Base-by-base conservation (phyloP, 2,797 vertebrate genomes). In the Pangasius djambal region DNA sequence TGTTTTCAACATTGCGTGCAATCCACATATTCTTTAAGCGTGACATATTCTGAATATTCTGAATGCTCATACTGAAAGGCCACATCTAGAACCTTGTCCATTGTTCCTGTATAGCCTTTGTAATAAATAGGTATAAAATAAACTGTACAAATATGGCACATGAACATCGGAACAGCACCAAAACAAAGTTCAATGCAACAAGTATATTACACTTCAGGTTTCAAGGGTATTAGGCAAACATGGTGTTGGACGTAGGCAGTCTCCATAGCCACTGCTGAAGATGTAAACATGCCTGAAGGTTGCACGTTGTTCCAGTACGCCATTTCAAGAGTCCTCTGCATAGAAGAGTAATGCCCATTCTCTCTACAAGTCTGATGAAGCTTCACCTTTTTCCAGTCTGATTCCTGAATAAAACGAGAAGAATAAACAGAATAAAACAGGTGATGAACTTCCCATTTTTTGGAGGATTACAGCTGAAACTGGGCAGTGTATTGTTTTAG, bases 31-130 rank as follows among this genome's bases (percentile, higher is more conserved):
- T n/a, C 82, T 86, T 88, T 48, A 90, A 83, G 87, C 89, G 91
- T 89, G 63, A 67, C 70, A 88, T 93, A 91, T 94, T 95, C 94
- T 95, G 93, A 94, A 94, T 94, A 94, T 95, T 85, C 48, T 85
- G n/a, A 85, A 89, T 84, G 89, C 70, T 59, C 70, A 83, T 84
- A 77, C 48, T 74, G 20, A 86, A 90, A 88, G 78, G 57, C 48
- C 75, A 85, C 59, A 55, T 83, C 37, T 7, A 81, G n/a, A 79
- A 78, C 28, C 31, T 10, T 81, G 31, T 37, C 52, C 55, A 12
- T 10, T 28, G n/a, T 4, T 25, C 13, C 82, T 37, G 74, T 78
- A 18, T 5, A 52, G 65, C 25, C 12, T 74, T 77, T 87, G 87
- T 86, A 94, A 94, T 94, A 95, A 95, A 95, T 94, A 94, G 67